Percentiles rank a stretch among this genome's conserved stretches.
Conservation (phyloP, 2,797 vertebrate species). For the Helicolenus hilgendorfi region DNA sequence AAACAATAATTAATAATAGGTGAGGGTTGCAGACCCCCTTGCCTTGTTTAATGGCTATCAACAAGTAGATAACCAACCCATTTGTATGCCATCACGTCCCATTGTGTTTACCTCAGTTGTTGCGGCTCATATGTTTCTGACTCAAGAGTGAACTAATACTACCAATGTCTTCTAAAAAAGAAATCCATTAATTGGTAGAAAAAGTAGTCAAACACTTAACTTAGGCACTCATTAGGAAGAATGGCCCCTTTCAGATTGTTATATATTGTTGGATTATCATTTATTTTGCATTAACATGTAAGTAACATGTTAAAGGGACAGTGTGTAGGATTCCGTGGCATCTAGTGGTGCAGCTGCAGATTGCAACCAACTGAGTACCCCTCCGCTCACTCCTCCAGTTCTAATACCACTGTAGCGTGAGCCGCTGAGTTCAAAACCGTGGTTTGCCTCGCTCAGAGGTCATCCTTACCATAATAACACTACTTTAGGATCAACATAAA, state of each 20-base stretch:
- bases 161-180: too few species aligned
- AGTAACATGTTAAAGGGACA: not conserved
- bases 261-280: not conserved
- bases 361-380: too few species aligned
- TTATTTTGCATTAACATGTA: not conserved
- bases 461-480: too few species aligned
- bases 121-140: not conserved
- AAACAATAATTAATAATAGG: not conserved
- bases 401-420: too few species aligned
- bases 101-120: not conserved
- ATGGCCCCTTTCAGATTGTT: not conserved
- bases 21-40: not conserved
- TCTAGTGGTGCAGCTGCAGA: too few species aligned
- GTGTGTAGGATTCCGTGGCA: too few species aligned
- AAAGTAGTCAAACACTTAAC: not conserved
- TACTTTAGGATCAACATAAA: too few species aligned
- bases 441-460: too few species aligned
- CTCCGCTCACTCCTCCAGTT: accelerated
- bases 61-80: not conserved
- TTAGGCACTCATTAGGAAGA: not conserved
- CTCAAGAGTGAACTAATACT: not conserved
- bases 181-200: not conserved
- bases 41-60: not conserved
- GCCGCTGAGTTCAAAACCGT: too few species aligned
- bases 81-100: not conserved